Percentiles rank a stretch among this genome's conserved stretches.
Conservation (phyloP, 1,140 invertebrate genomes). For the Linepithema humile region DNA sequence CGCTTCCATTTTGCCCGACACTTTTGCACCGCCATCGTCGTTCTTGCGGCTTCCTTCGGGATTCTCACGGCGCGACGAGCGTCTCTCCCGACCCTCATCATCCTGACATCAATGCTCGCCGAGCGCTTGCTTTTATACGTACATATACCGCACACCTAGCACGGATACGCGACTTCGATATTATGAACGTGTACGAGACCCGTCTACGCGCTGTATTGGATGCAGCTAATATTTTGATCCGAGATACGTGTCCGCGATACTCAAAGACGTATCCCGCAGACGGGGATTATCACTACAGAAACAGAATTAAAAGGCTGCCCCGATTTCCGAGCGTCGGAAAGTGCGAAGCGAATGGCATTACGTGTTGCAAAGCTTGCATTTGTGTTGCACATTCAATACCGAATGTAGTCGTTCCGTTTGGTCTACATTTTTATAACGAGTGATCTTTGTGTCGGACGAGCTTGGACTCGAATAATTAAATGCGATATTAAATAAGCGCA, state of each 20-base stretch:
- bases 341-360: neutral
- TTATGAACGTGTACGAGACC: constrained; percentile 23
- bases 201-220: constrained; percentile 31
- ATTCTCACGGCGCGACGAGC: constrained; percentile 18
- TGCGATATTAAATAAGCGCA: neutral
- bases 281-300: neutral
- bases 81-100: constrained; percentile 28
- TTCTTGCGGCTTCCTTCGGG: neutral
- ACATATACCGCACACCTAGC: neutral
- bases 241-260: constrained; percentile 38
- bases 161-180: constrained; percentile 42
- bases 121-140: constrained; percentile 20
- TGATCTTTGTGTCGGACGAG: neutral
- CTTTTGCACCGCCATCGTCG: constrained; percentile 2
- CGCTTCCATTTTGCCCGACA: constrained; percentile 3
- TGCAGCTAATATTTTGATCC: constrained; percentile 65
- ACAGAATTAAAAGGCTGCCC: constrained; percentile 2
- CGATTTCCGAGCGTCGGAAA: neutral
- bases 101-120: constrained; percentile 44
- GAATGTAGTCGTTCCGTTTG: neutral
- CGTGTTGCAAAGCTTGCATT: neutral
- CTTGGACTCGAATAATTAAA: neutral
- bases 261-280: constrained; percentile 3
- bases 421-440: neutral
- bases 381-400: neutral